phyloP scores from a whole-genome alignment of 1,140 invertebrate species.

The Tyrophagus putrescentiae region DNA sequence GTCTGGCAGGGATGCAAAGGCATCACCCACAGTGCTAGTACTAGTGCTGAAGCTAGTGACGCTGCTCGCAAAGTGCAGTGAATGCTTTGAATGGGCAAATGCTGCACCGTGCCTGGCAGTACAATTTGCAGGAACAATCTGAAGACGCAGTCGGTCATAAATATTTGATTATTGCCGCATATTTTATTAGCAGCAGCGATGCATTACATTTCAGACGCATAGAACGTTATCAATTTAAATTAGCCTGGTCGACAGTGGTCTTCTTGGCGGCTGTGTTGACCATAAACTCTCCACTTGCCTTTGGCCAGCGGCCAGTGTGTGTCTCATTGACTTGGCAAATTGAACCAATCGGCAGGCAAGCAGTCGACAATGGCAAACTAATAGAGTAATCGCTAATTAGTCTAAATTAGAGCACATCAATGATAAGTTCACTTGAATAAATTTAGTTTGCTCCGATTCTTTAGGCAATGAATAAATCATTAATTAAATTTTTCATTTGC shows the following conservation, averaged over 20 bases:
- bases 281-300: not conserved
- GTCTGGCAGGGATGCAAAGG: not conserved
- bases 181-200: not conserved
- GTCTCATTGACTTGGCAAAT: not conserved
- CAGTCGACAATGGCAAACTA: not conserved
- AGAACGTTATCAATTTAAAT: constrained; percentile 8
- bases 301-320: no score
- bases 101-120: not conserved
- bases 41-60: no score
- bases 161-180: constrained; percentile 2
- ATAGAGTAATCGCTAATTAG: constrained; percentile 6
- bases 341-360: not conserved
- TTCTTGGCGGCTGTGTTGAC: no score
- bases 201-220: no score
- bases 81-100: no score
- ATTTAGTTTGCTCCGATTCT: not conserved
- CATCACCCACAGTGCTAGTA: no score
- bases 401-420: constrained; percentile 1
- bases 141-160: not conserved
- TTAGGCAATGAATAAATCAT: not conserved
- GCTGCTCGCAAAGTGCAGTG: no score
- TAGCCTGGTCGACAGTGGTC: not conserved
- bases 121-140: not conserved
- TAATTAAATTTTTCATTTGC: constrained; percentile 1
- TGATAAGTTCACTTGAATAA: not conserved